Base-by-base conservation (phyloP, 2,888 invertebrate genomes). In the Mesorhabditis belari region DNA sequence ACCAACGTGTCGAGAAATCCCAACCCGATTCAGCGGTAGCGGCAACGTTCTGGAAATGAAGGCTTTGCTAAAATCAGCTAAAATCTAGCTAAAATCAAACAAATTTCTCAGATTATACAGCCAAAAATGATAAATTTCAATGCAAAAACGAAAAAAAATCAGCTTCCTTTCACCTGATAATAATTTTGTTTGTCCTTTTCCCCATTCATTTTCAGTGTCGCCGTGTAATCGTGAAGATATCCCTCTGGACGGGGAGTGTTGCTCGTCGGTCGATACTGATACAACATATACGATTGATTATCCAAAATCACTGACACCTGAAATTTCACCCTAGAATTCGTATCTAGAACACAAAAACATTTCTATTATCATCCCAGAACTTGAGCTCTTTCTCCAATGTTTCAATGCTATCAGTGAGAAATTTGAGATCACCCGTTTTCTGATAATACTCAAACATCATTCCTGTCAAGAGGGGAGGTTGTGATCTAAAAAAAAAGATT, bases 1-100 rank as follows among this genome's bases (percentile, higher is more conserved):
- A 91, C 93, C 93, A 94, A 55, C 94, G 85, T 0, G 89, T 88
- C 0, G 91, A 91, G 82, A 92, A 95, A 81, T 95, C 94, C 93
- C 92, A 93, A 3, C 94, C 94, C 0, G 91, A 92, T 81, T 94
- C 94, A 0, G 92, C 92, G 0, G 76, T 73, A 26, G 68, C 65
- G 2, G 71, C 73, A 6, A 73, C 55, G 49, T 73, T 63, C 68
- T 71, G 29, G 57, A 58, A 19, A 12, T n/a, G n/a, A 17, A 60
- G 27, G n/a, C n/a, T 35, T 35, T 35, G 44, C n/a, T 35, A 35
- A 35, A 35, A 35, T 17, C 4, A 5, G 17, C 6, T 12, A n/a
- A 9, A 55, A 59, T 19, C n/a, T 26, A 27, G 52, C 25, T 9
- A 5, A 5, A 23, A n/a, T 26, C 21, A n/a, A n/a, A n/a, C n/a